Base-by-base conservation (phyloP, 2,888 invertebrate species). In the Cerastoderma edule region DNA sequence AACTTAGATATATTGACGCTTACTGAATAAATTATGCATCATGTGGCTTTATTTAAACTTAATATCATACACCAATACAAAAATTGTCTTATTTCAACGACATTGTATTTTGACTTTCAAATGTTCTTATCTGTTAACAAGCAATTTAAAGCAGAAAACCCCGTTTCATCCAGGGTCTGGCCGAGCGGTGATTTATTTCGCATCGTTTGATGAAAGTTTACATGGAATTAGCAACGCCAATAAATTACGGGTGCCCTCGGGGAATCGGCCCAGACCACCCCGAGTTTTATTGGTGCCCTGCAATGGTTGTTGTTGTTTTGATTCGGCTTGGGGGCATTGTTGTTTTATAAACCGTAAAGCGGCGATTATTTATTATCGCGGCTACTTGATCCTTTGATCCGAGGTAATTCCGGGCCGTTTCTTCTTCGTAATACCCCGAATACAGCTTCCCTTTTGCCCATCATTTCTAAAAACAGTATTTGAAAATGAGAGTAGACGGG, bases 181-280 rank as follows among this genome's bases (percentile, higher is more conserved):
- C 35, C 32, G 33, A 60, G 35, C 39, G 60, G 60, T 60, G 60
- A 60, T 60, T 35, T 60, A 60, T 60, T 60, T 33, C 24, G 8
- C 6, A 39, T 39, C 60, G 60, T 60, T 60, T 60, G 60, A 60
- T 60, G 60, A 60, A 60, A 60, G 60, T 60, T 60, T 60, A 60
- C 60, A 60, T 35, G 39, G 24, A 60, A 60, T 60, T 60, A 60
- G 35, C 39, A 60, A 39, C 60, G 60, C 60, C 19, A 60, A 60
- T 60, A 60, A 60, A 60, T 60, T 60, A 60, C 60, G 39, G 60
- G 22, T 24, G 39, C 24, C 60, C 60, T 39, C 33, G 13, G 39
- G 60, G 39, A 19, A 60, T n/a, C n/a, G 5, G 39, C 8, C 24
- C 60, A 39, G 60, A 60, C 60, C 60, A 60, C 60, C 60, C 60